Evolutionary conservation across 2,888 invertebrate species (phyloP), one percentile per base, ranked within the genome.

Genomic region (Acanthosoma haemorrhoidale): DNA sequence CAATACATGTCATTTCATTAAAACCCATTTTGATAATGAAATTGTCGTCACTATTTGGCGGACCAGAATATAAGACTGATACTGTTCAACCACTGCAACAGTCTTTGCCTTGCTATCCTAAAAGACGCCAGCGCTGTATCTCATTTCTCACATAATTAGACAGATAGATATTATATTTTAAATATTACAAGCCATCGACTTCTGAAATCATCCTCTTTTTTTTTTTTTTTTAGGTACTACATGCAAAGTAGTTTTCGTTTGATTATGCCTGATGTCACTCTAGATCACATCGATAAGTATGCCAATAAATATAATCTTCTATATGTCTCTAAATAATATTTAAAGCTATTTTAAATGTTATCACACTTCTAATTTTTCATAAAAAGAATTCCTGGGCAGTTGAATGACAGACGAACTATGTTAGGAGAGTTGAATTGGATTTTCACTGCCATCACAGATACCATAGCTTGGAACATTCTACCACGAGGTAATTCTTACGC

Each of bases 351-450:
- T 18, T 31, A 31, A 59, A 38, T 60, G 9, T 29, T 15, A 16
- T 51, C 2, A 21, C 15, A 9, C 36, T 34, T 34, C n/a, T n/a
- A 13, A 11, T 61, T 34, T 32, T 18, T 61, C 1, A 32, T 61
- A 4, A 16, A 36, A 75, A 93, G 94, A 81, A 94, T 99, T 77
- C 98, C 98, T 6, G 99, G 99, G 1, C 91, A 92, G 79, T 86
- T 96, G 75, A 92, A 91, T 75, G 97, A 98, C 82, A 85, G 97
- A 18, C 86, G 96, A 76, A 97, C 99, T 31, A 95, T 98, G 93
- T 85, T 98, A 75, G 99, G 99, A 60, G 98, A 99, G 83, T 83
- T 99, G 72, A 99, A 99, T 84, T 99, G 99, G 99, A 97, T 99
- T 79, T 99, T 99, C 83, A 99, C 99, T 2, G 98, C 99, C 57